phyloP scores from a whole-genome alignment of 2,113 vertebrate genomes.

The Tachysurus fulvidraco region DNA sequence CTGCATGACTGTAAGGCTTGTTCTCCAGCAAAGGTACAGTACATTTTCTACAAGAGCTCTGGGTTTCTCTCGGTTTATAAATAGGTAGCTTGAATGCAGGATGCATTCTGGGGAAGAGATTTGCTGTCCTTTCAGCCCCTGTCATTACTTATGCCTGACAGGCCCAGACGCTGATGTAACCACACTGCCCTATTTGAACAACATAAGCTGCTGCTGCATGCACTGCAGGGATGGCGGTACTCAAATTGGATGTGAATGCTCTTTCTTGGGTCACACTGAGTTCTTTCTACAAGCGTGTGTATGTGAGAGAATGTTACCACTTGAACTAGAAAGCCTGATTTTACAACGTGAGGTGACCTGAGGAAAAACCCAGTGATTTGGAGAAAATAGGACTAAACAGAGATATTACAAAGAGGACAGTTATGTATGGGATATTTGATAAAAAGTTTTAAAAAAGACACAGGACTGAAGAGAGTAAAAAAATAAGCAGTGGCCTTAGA shows the following conservation, averaged over 20 bases:
- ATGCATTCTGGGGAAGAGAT: conserved; percentile 74
- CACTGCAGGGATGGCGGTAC: conserved; percentile 65
- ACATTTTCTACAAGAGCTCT: conserved; percentile 57
- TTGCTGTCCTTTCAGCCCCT: conserved; percentile 72
- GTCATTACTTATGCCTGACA: conserved; percentile 81
- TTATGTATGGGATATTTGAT: not conserved
- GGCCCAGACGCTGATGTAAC: conserved; percentile 77
- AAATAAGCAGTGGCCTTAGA: no score
- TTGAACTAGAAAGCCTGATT: conserved; percentile 11
- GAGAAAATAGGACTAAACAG: not conserved
- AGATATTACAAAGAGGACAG: not conserved
- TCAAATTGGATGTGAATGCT: conserved; percentile 70
- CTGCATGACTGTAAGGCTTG: conserved; percentile 47
- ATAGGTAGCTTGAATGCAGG: conserved; percentile 72
- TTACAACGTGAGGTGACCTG: not conserved
- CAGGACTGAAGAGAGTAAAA: not conserved
- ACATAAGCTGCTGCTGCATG: conserved; percentile 72
- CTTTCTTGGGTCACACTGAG: conserved; percentile 68
- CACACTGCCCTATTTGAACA: conserved; percentile 77
- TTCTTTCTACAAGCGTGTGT: conserved; percentile 59
- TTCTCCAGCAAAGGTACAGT: conserved; percentile 45
- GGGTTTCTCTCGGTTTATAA: conserved; percentile 69
- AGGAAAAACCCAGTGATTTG: not conserved
- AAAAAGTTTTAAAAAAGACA: not conserved
- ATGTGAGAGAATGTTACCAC: conserved; percentile 50